These are phyloP conservation scores for Ormyrus rosae DNA, from an alignment of 2,888 invertebrate species.

Conservation along the genomic window DNA sequence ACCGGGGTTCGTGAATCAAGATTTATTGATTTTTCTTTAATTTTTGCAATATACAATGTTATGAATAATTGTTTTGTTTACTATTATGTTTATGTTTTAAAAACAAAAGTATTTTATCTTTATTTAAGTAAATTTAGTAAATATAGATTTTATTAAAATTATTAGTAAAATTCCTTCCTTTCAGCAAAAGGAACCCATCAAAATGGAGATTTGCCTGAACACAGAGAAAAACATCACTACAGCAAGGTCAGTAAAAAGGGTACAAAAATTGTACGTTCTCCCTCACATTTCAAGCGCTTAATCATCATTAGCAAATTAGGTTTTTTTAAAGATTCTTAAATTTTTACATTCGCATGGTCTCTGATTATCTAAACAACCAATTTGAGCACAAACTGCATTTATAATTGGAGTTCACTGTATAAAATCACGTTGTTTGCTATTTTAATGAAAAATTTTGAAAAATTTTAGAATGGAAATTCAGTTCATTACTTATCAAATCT, in stretches of 20 bases:
- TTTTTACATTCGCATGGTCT: too few species aligned
- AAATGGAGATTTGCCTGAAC: conserved; percentile 84
- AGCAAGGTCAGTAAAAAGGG: conserved; percentile 80
- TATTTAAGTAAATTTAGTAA: conserved; percentile 31
- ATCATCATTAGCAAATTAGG: too few species aligned
- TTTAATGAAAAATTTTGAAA: too few species aligned
- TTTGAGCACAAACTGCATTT: too few species aligned
- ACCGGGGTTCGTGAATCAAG: conserved; percentile 79
- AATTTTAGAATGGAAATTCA: too few species aligned
- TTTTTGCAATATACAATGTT: conserved; percentile 34
- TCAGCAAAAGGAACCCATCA: conserved; percentile 81
- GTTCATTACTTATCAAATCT: too few species aligned
- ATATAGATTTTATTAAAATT: conserved; percentile 42
- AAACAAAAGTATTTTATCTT: conserved; percentile 28
- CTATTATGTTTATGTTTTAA: conserved; percentile 5
- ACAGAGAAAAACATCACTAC: conserved; percentile 86
- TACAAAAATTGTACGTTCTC: background rate
- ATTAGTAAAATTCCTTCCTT: conserved; percentile 52
- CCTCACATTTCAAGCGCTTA: too few species aligned
- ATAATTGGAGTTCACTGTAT: too few species aligned
- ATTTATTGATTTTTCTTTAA: conserved; percentile 42
- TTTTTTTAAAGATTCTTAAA: background rate
- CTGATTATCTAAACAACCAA: too few species aligned
- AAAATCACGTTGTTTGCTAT: background rate
- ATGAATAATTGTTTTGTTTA: conserved; percentile 27